Conservation (phyloP, 1,140 invertebrate species). For the Chironomus tepperi region DNA sequence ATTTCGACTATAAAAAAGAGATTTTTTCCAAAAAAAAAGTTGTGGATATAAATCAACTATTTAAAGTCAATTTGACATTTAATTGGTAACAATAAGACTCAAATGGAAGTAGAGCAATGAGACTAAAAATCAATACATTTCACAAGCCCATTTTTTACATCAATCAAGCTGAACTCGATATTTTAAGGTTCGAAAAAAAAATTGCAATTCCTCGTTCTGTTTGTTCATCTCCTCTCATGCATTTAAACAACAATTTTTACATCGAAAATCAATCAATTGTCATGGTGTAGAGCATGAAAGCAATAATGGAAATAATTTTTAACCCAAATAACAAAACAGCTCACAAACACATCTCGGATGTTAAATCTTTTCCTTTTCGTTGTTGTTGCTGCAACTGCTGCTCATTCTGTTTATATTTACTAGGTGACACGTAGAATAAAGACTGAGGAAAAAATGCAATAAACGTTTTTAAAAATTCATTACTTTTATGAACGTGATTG, state of each 20-base stretch:
- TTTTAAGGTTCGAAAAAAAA: no score
- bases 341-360: background rate
- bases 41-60: background rate
- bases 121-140: background rate
- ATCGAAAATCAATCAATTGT: constrained; percentile 8
- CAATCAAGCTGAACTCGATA: background rate
- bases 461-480: constrained; percentile 15
- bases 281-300: background rate
- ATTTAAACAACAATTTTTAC: background rate
- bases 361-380: background rate
- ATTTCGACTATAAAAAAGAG: no score
- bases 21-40: no score
- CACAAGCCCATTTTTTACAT: background rate
- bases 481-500: constrained; percentile 1
- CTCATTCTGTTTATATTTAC: background rate
- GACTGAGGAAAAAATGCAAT: background rate
- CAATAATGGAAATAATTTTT: background rate
- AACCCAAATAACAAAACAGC: background rate
- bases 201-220: background rate
- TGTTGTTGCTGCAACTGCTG: background rate
- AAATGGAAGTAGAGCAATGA: background rate
- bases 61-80: background rate
- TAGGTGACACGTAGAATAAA: background rate
- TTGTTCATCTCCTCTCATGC: background rate
- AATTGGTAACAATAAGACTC: background rate